phyloP scores from a whole-genome alignment of 2,888 invertebrate genomes.

The Andrena bicolor region DNA sequence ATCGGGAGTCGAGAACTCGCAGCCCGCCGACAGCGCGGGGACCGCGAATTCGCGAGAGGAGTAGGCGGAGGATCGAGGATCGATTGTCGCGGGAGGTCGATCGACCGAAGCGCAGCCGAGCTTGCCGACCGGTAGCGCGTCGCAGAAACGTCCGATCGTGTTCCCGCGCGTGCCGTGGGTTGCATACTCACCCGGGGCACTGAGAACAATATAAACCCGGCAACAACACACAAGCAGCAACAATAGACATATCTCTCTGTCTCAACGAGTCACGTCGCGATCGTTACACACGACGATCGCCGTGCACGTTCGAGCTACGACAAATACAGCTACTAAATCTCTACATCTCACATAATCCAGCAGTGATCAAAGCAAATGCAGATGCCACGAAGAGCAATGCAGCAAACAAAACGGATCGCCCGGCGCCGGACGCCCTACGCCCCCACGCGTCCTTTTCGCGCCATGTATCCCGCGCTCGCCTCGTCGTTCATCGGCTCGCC shows the following conservation, averaged over 20 bases:
- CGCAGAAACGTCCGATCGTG: constrained; percentile 40
- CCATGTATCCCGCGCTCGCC: background rate
- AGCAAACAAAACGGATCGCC: constrained; percentile 57
- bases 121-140: constrained; percentile 25
- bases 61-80: background rate
- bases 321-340: constrained; percentile 65
- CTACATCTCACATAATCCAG: constrained; percentile 68
- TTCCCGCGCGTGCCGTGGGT: constrained; percentile 72
- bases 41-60: background rate
- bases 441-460: constrained; percentile 14
- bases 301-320: constrained; percentile 45
- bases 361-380: constrained; percentile 70
- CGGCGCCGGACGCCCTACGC: constrained; percentile 42
- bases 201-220: constrained; percentile 73
- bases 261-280: constrained; percentile 54
- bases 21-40: background rate
- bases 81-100: background rate
- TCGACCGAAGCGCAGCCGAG: background rate
- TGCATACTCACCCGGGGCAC: constrained; percentile 79
- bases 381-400: constrained; percentile 70
- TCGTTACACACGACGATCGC: constrained; percentile 50
- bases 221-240: constrained; percentile 79
- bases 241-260: constrained; percentile 81
- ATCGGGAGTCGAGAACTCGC: background rate
- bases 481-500: constrained; percentile 8